These are phyloP conservation scores for Tragelaphus eurycerus DNA, from an alignment of 2,797 vertebrate genomes.

Conservation along the genomic window DNA sequence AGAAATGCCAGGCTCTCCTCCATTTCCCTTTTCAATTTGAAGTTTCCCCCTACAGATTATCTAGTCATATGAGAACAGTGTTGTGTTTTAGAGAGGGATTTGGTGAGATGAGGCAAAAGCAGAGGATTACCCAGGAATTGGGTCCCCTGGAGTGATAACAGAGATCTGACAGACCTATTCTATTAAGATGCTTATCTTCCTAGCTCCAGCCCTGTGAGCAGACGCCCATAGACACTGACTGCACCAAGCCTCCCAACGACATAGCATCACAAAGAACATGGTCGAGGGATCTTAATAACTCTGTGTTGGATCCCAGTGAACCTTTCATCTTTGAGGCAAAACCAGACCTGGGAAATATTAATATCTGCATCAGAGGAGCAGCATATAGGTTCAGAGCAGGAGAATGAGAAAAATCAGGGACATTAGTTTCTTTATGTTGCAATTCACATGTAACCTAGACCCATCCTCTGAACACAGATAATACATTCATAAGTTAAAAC, in stretches of 20 bases:
- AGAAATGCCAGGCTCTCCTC: constrained; percentile 40
- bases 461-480: background rate
- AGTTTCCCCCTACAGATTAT: background rate
- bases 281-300: background rate
- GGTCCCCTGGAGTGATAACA: background rate
- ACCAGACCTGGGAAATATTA: background rate
- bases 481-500: background rate
- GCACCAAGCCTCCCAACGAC: background rate
- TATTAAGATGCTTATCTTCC: background rate
- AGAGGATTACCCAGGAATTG: background rate
- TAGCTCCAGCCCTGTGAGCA: background rate
- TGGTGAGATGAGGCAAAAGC: background rate
- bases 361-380: background rate
- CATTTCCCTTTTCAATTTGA: constrained; percentile 24
- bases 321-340: background rate
- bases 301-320: background rate
- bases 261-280: background rate
- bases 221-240: rapidly evolving
- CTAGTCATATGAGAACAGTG: background rate
- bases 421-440: background rate
- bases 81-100: constrained; percentile 8
- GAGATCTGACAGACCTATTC: background rate
- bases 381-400: background rate
- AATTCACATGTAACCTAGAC: background rate
- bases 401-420: background rate